Percentiles rank a stretch among this genome's conserved stretches.
phyloP scores from a whole-genome alignment of 2,797 vertebrate genomes.

The Enteromius argenteus region DNA sequence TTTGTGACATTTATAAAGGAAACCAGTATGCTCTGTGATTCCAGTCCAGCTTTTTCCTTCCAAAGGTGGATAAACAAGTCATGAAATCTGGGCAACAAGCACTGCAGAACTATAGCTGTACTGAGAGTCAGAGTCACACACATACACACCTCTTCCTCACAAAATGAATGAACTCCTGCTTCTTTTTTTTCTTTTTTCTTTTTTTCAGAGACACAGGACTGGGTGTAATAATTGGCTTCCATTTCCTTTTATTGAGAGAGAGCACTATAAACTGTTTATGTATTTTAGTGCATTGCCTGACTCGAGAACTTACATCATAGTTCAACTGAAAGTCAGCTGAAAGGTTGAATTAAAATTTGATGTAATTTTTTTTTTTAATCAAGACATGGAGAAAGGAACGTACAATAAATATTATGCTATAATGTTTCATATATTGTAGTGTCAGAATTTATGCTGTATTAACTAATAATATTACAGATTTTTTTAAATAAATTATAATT shows the following conservation, averaged over 20 bases:
- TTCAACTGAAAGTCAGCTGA: conserved; percentile 70
- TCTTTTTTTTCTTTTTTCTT: too few species aligned
- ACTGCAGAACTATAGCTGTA: conserved; percentile 78
- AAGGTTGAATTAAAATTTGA: not conserved
- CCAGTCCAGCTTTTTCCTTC: conserved; percentile 6
- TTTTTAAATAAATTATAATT: not conserved
- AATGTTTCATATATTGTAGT: not conserved
- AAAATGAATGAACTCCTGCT: conserved; percentile 16
- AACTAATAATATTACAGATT: not conserved
- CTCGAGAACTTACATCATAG: conserved; percentile 70
- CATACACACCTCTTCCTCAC: conserved; percentile 33
- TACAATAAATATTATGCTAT: not conserved
- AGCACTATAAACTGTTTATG: conserved; percentile 80
- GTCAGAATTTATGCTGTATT: not conserved
- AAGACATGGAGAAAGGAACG: not conserved
- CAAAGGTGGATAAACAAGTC: conserved; percentile 36
- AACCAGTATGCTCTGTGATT: conserved; percentile 9
- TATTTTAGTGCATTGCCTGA: conserved; percentile 59
- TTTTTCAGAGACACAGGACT: conserved; percentile 62
- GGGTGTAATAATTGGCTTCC: conserved; percentile 69
- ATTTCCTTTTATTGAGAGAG: conserved; percentile 71
- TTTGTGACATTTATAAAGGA: conserved; percentile 30
- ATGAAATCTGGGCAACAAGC: conserved; percentile 77
- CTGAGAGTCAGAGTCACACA: conserved; percentile 72
- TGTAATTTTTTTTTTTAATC: not conserved